phyloP scores from a whole-genome alignment of 2,888 invertebrate species.

The Trissolcus brochymenae region DNA sequence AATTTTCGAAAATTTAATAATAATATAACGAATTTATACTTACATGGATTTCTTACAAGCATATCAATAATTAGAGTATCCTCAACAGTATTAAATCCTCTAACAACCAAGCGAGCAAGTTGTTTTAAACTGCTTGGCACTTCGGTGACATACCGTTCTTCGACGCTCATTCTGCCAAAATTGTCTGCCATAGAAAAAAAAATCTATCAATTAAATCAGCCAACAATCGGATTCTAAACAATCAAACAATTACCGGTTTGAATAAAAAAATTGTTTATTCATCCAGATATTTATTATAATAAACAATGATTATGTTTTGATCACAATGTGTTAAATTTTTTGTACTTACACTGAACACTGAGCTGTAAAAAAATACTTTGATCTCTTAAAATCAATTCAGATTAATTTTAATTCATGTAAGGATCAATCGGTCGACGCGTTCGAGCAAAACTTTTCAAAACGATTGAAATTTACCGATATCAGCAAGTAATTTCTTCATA shows the following conservation, averaged over 20 bases:
- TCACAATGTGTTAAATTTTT: neutral
- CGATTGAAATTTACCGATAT: too few relatives aligned
- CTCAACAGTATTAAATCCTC: constrained; percentile 96
- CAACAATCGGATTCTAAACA: neutral
- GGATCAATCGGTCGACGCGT: too few relatives aligned
- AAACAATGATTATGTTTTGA: neutral
- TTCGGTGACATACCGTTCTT: constrained; percentile 88
- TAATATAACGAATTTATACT: constrained; percentile 68
- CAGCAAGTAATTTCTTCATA: too few relatives aligned
- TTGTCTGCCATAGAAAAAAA: neutral
- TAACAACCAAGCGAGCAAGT: constrained; percentile 91
- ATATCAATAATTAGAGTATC: constrained; percentile 96
- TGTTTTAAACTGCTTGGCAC: constrained; percentile 96
- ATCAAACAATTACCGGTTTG: neutral
- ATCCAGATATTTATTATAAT: neutral
- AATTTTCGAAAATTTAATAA: neutral
- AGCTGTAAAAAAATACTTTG: too few relatives aligned
- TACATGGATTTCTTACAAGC: constrained; percentile 95
- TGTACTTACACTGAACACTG: neutral
- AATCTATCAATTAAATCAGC: neutral
- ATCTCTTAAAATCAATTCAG: too few relatives aligned
- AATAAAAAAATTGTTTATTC: neutral
- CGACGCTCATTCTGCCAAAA: constrained; percentile 78
- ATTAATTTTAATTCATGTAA: too few relatives aligned
- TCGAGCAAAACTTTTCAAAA: too few relatives aligned